Percentiles rank a stretch among this genome's conserved stretches.
Evolutionary conservation across 1,140 invertebrate species (phyloP).

Genomic region (Daktulosphaira vitifoliae): DNA sequence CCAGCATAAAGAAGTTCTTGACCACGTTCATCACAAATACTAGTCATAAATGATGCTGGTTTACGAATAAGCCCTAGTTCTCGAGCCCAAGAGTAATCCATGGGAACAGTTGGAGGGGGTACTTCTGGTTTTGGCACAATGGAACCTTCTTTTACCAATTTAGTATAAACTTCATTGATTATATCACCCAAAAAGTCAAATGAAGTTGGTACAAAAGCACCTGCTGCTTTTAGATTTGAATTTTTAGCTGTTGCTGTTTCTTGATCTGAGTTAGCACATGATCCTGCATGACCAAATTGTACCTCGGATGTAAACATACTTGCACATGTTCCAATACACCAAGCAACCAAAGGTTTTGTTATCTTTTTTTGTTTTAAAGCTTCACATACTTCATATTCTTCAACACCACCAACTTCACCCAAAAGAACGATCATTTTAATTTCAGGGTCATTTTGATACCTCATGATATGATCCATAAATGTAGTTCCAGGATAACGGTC

Average conservation of each 20-base stretch:
- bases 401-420: slow-evolving; percentile 97
- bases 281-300: slow-evolving; percentile 99
- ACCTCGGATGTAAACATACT: slow-evolving; percentile 94
- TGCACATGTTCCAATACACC: slow-evolving; percentile 94
- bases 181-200: slow-evolving; percentile 85
- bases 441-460: slow-evolving; percentile 62
- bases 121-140: slow-evolving; percentile 84
- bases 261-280: slow-evolving; percentile 88
- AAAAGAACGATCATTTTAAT: slow-evolving; percentile 92
- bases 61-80: slow-evolving; percentile 97
- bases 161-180: slow-evolving; percentile 67
- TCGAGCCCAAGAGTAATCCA: slow-evolving; percentile 98
- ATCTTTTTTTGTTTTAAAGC: slow-evolving; percentile 73
- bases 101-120: slow-evolving; percentile 95
- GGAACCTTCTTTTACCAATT: slow-evolving; percentile 68
- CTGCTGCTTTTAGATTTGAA: slow-evolving; percentile 65
- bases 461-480: slow-evolving; percentile 94
- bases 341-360: slow-evolving; percentile 92
- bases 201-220: slow-evolving; percentile 81
- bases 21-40: slow-evolving; percentile 97
- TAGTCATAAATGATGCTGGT: slow-evolving; percentile 98
- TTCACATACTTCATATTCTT: slow-evolving; percentile 94
- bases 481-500: slow-evolving; percentile 97
- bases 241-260: slow-evolving; percentile 96
- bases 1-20: slow-evolving; percentile 97